Evolutionary conservation across 1,140 invertebrate genomes (phyloP), one percentile per base, ranked within the genome.

Genomic region (Drosophila pseudoananassae): DNA sequence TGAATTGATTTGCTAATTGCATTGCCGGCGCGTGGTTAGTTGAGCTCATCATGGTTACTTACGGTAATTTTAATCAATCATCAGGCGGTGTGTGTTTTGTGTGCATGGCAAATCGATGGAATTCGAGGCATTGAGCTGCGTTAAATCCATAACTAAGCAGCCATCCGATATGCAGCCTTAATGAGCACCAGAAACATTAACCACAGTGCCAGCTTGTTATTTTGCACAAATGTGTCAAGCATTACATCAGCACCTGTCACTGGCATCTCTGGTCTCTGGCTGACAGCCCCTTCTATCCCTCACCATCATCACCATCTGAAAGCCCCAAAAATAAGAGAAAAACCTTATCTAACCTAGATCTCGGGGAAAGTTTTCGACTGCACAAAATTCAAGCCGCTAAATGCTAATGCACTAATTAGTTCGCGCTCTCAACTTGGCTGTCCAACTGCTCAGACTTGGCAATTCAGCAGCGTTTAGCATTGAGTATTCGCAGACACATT

Each of bases 341-440:
- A 23, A 52, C 27, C 15, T 71, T 65, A 54, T 29, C 45, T 80
- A 84, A 77, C 80, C 80, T 51, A 82, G 29, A 59, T 78, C 38
- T 46, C 46, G 66, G 61, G 56, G 60, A 77, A 85, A 70, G 63
- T 77, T 80, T 52, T 59, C 78, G 56, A 43, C 59, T 58, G 47
- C 12, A 17, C 55, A 36, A 31, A 72, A 72, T 47, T 72, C 47
- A 52, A 54, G 69, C 46, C 77, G 52, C 57, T 60, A 65, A 82
- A 75, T 87, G 69, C 64, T 85, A 75, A 82, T 85, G 60, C 83
- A 82, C 83, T 87, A 87, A 87, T 87, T 87, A 88, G 82, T 69
- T 85, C 51, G 54, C 54, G 65, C 72, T 80, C 70, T 79, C 45
- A 70, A 63, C 61, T 69, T 49, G 60, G 27, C 47, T 59, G 71